These are phyloP conservation scores for Oryzias melastigma DNA, from an alignment of 2,113 vertebrate species.

Conservation along the genomic window DNA sequence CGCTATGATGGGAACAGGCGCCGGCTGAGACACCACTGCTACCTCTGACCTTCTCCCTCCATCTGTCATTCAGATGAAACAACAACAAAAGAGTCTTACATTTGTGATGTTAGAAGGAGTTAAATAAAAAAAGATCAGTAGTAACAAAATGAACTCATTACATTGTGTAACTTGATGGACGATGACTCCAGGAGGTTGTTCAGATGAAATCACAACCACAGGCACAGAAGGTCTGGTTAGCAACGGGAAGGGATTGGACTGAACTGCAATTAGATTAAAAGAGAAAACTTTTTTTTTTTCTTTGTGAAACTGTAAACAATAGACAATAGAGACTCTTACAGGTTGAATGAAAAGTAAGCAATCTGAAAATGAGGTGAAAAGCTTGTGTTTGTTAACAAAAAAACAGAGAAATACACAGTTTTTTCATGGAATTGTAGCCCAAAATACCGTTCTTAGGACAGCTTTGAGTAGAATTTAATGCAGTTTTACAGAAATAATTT, in stretches of 20 bases:
- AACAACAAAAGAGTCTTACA: not conserved
- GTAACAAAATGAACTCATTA: not conserved
- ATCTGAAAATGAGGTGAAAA: no score
- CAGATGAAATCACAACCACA: not conserved
- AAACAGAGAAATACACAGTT: no score
- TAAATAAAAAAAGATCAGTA: not conserved
- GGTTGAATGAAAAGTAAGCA: no score
- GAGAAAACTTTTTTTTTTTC: not conserved
- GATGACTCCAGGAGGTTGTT: not conserved
- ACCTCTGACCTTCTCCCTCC: not conserved
- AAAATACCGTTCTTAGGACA: no score
- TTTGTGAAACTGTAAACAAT: not conserved
- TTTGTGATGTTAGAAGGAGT: not conserved
- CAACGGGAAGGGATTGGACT: conserved; percentile 46
- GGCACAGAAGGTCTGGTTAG: conserved; percentile 26
- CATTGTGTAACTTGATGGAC: conserved; percentile 40
- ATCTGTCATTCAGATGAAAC: conserved; percentile 12
- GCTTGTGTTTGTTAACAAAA: no score
- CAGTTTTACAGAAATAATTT: no score
- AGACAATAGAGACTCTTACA: no score
- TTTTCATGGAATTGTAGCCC: no score
- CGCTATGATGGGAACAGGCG: conserved; percentile 4
- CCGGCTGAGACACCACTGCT: conserved; percentile 26
- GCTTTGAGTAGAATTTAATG: no score
- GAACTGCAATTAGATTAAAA: conserved; percentile 14